Evolutionary conservation across 1,140 invertebrate species (phyloP), one percentile per base, ranked within the genome.

Genomic region (Drosophila mayri): DNA sequence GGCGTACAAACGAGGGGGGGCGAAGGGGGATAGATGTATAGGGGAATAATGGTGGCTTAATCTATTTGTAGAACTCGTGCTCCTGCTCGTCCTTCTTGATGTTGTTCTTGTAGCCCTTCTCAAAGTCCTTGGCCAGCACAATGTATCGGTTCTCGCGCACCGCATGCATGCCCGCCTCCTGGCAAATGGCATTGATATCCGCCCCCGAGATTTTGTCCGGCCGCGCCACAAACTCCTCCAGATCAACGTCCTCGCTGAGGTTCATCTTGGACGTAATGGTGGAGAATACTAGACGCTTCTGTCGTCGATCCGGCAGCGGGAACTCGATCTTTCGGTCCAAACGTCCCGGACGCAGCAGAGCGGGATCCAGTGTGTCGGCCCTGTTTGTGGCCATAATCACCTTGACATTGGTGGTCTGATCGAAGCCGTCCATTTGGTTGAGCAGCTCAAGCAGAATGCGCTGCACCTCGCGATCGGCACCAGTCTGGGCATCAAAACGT

Each of bases 381-480:
- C 92, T 80, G 74, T 99, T 99, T 1, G 99, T 99, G 3, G 99
- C 99, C 99, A 99, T 99, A 46, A 99, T 99, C 16, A 99, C 99
- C 95, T 99, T 99, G 18, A 99, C 99, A 94, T 99, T 99, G 20
- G 99, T 99, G 4, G 98, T 99, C 93, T 99, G 99, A 95, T 99
- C 99, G 94, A 99, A 99, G 57, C 99, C 99, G 94, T 99, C 99
- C 99, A 99, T 99, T 94, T 99, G 99, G 94, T 99, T 99, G 0
- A 99, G 94, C 12, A 99, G 94, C 92, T 99, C 99, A 5, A 99
- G 94, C 4, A 99, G 93, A 93, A 99, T 99, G 93, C 99, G 95
- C 93, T 99, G 99, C 0, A 99, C 99, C 94, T 99, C 99, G 81
- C 99, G 95, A 95, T 99, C 99, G 64, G 99, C 99, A 85, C 99